Base-by-base conservation (phyloP, 2,113 vertebrate species). In the Stictonetta naevosa region DNA sequence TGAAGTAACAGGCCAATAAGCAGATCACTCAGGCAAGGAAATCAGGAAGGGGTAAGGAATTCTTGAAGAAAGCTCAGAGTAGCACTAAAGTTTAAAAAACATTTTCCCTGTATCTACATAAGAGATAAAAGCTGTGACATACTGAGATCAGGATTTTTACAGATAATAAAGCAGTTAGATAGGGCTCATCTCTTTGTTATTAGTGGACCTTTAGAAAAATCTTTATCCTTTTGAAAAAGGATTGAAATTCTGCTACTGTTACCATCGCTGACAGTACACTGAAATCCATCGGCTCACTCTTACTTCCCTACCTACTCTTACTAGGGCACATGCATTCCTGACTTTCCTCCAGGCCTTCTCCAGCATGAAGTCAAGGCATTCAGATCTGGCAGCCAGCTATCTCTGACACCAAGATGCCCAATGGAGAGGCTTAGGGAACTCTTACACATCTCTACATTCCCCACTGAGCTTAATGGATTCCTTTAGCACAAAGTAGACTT, bases 31-130 rank as follows among this genome's bases (percentile, higher is more conserved):
- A 23, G 19, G 21, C 8, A 18, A 0, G 53, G 29, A 63, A 53
- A 20, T 21, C 3, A 34, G 21, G 25, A 42, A 67, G 25, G 31
- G 36, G 3, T 17, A 81, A 76, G 19, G 53, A 58, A 53, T 46
- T 81, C 13, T 15, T 48, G 36, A 52, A 78, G n/a, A 33, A 78
- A 77, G 44, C 6, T 46, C 58, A 26, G 22, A n/a, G 17, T 4
- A 19, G 25, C 4, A 63, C 53, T 26, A 31, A 1, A 29, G 11
- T 2, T 68, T 44, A 23, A 18, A 90, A 87, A 68, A 44, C 4
- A 0, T 1, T 60, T 84, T 31, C 68, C 33, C 91, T 0, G 0
- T 72, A 20, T 28, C 63, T 36, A 8, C 8, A 2, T 4, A 17
- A 56, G 22, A 40, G 4, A 50, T 8, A 85, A 6, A 3, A 22